A percentile compares a stretch with the other conserved stretches of the same genome.
These are phyloP conservation scores for Drosophila picticornis DNA, from an alignment of 2,888 invertebrate species.

Conservation along the genomic window DNA sequence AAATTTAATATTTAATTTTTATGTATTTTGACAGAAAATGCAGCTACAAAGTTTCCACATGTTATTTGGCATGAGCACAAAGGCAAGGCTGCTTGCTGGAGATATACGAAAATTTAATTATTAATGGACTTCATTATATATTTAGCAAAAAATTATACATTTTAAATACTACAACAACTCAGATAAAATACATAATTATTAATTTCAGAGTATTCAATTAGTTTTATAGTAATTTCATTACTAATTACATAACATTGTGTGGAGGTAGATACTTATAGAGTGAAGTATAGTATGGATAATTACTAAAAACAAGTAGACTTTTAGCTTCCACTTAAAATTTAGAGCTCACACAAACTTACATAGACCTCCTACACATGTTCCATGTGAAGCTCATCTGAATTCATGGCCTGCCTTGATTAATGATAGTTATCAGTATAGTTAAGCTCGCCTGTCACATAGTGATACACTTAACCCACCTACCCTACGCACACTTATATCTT, in stretches of 20 bases:
- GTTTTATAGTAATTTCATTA: not conserved
- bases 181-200: not conserved
- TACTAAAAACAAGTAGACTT: rapidly evolving
- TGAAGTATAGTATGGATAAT: too few relatives aligned
- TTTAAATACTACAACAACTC: not conserved
- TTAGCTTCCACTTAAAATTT: not conserved
- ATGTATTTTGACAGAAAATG: slow-evolving; percentile 57
- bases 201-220: not conserved
- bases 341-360: not conserved
- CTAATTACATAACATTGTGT: not conserved
- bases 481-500: not conserved
- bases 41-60: slow-evolving; percentile 30
- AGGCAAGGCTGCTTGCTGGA: not conserved
- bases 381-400: not conserved
- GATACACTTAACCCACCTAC: not conserved
- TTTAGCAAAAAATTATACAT: not conserved
- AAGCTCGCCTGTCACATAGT: not conserved
- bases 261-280: not conserved
- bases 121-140: not conserved
- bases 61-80: slow-evolving; percentile 9
- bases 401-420: not conserved
- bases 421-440: not conserved
- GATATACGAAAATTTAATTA: not conserved
- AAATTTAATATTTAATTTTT: slow-evolving; percentile 83
- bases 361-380: not conserved